Evolutionary conservation across 2,888 invertebrate species (phyloP).

Genomic region (Dendrolimus pini): DNA sequence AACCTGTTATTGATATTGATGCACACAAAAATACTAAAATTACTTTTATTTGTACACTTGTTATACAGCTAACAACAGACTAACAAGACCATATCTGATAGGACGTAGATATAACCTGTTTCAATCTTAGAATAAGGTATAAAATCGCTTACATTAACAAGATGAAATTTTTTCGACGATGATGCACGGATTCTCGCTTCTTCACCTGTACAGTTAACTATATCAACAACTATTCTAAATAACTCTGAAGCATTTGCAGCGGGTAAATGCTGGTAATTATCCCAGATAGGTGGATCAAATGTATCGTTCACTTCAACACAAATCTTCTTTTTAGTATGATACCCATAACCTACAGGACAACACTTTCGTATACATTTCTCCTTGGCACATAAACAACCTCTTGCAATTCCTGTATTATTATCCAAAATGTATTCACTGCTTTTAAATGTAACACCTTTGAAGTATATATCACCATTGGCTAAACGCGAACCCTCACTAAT

Average conservation of each 20-base stretch:
- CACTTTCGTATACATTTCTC: slow-evolving; percentile 41
- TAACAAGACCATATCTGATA: too few relatives aligned
- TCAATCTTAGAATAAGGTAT: too few relatives aligned
- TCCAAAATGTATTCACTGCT: slow-evolving; percentile 33
- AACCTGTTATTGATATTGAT: too few relatives aligned
- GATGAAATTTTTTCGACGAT: slow-evolving; percentile 16
- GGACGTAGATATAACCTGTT: too few relatives aligned
- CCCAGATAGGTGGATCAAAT: slow-evolving; percentile 39
- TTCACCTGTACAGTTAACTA: slow-evolving; percentile 22
- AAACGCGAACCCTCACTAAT: slow-evolving; percentile 29
- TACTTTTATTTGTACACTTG: too few relatives aligned
- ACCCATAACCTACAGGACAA: slow-evolving; percentile 38
- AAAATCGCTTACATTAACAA: slow-evolving; percentile 34
- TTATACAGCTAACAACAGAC: too few relatives aligned
- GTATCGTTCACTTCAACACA: slow-evolving; percentile 25
- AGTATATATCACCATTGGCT: slow-evolving; percentile 21
- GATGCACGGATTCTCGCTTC: slow-evolving; percentile 22
- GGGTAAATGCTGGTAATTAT: slow-evolving; percentile 20
- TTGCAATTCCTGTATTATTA: slow-evolving; percentile 17
- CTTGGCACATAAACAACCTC: slow-evolving; percentile 38
- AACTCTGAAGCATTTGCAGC: slow-evolving; percentile 17
- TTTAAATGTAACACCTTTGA: slow-evolving; percentile 26
- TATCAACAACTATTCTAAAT: slow-evolving; percentile 36
- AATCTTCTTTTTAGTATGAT: slow-evolving; percentile 12
- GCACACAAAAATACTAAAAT: too few relatives aligned